Conservation (phyloP, 2,113 vertebrate genomes). For the Himantopus leucocephalus region DNA sequence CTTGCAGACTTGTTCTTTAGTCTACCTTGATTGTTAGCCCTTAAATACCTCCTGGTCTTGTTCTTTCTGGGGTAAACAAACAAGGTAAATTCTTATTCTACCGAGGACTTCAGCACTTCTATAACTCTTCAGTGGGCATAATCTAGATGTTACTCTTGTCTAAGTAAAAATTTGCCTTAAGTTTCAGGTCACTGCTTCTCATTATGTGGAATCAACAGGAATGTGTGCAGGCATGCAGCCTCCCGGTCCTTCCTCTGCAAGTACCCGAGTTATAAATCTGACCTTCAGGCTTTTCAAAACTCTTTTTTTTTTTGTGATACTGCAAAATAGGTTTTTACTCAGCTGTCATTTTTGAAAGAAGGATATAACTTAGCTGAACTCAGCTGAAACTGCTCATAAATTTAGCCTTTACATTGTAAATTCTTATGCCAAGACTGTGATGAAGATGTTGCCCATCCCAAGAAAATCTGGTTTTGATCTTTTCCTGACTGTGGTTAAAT, state of each 20-base stretch:
- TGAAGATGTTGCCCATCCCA: background rate
- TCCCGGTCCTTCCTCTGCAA: background rate
- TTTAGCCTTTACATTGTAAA: background rate
- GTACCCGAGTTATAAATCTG: background rate
- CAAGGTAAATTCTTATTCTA: background rate
- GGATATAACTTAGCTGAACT: background rate
- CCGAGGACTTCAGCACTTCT: background rate
- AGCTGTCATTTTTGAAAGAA: background rate
- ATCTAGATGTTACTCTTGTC: background rate
- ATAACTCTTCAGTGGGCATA: background rate
- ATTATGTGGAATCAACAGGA: background rate
- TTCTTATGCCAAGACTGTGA: background rate
- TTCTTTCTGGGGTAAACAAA: background rate
- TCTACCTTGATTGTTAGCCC: background rate
- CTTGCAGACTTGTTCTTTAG: background rate
- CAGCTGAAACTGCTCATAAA: background rate
- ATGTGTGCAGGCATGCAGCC: background rate
- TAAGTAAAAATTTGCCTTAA: constrained; percentile 1
- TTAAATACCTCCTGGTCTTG: background rate
- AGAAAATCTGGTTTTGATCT: background rate
- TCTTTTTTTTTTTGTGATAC: background rate
- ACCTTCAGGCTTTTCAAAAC: background rate
- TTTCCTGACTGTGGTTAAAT: background rate
- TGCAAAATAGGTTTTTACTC: background rate
- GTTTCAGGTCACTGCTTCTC: constrained; percentile 42